These are phyloP conservation scores for Oscheius sp. DNA, from an alignment of 2,888 invertebrate genomes.

Conservation along the genomic window DNA sequence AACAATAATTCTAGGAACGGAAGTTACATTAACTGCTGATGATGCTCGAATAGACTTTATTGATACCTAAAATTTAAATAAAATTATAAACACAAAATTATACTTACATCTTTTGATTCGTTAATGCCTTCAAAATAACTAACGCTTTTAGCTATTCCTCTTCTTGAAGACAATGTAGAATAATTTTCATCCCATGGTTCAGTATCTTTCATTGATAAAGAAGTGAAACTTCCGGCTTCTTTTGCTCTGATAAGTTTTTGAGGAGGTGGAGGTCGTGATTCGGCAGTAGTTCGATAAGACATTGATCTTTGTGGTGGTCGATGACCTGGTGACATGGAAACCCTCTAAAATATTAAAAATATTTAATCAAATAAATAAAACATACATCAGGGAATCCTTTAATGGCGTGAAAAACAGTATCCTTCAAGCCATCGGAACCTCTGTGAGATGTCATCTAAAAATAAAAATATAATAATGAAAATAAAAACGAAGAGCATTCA, in stretches of 20 bases:
- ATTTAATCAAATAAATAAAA: not conserved
- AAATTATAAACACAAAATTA: not conserved
- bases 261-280: too few species aligned
- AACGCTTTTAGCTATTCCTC: too few species aligned
- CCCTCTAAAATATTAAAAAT: conserved; percentile 15
- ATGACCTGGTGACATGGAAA: conserved; percentile 3
- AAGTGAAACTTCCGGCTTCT: too few species aligned
- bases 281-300: too few species aligned
- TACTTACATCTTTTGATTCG: not conserved
- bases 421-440: not conserved
- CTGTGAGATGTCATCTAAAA: not conserved
- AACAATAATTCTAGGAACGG: not conserved
- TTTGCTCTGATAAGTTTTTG: too few species aligned
- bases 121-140: not conserved
- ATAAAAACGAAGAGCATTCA: not conserved
- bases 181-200: too few species aligned
- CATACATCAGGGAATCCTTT: not conserved
- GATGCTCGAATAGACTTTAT: not conserved
- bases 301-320: too few species aligned
- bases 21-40: not conserved
- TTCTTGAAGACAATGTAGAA: too few species aligned
- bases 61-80: not conserved
- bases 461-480: not conserved
- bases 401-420: conserved; percentile 13
- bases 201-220: too few species aligned